These are phyloP conservation scores for Bufo bufo DNA, from an alignment of 2,113 vertebrate species.

Conservation along the genomic window DNA sequence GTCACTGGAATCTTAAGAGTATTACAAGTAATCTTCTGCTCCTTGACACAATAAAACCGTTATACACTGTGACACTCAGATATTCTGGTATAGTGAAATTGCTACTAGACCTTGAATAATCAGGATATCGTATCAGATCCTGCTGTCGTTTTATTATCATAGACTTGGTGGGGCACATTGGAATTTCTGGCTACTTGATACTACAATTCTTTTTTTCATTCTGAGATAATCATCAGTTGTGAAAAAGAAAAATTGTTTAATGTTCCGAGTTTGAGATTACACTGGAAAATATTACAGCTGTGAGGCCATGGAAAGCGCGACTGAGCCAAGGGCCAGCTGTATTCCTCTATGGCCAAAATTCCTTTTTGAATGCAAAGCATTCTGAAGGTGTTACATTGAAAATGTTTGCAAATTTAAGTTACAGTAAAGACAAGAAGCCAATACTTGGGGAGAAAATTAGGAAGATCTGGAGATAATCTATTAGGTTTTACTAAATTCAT, in stretches of 20 bases:
- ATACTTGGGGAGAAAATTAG: not conserved
- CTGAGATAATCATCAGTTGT: slow-evolving; percentile 44
- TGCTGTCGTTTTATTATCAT: slow-evolving; percentile 2
- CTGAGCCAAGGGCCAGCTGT: slow-evolving; percentile 39
- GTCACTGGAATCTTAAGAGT: not conserved
- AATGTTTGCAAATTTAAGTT: slow-evolving; percentile 1
- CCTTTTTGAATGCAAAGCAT: not conserved
- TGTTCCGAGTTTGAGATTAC: slow-evolving; percentile 39
- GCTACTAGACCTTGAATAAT: slow-evolving; percentile 16
- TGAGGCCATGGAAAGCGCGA: slow-evolving; percentile 28
- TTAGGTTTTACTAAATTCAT: not conserved
- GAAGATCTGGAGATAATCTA: not conserved
- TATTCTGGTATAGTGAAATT: not conserved
- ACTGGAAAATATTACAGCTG: slow-evolving; percentile 48
- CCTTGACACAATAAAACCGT: not conserved
- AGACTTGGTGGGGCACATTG: not conserved
- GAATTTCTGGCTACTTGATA: slow-evolving; percentile 37
- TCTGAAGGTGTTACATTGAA: slow-evolving; percentile 21
- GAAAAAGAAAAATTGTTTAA: slow-evolving; percentile 46
- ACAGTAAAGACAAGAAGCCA: not conserved
- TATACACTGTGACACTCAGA: not conserved
- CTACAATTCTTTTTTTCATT: slow-evolving; percentile 15
- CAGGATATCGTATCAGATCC: slow-evolving; percentile 26
- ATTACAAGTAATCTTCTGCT: not conserved
- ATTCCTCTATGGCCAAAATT: slow-evolving; percentile 19